These are phyloP conservation scores for Lithophane ornitopus DNA, from an alignment of 2,888 invertebrate species.

Conservation along the genomic window DNA sequence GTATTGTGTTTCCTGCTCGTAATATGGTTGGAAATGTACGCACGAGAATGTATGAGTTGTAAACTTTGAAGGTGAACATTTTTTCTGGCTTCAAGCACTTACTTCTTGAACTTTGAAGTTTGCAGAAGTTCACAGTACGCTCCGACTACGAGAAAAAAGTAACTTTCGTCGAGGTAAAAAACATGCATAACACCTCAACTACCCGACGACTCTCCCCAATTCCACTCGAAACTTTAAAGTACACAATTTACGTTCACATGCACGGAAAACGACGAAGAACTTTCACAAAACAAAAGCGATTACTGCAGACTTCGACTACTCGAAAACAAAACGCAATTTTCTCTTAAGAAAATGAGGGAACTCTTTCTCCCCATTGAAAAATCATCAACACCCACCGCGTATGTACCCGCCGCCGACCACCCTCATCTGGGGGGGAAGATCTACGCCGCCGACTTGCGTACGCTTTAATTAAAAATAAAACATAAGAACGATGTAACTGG, in stretches of 20 bases:
- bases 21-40: background rate
- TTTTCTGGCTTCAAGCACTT: constrained; percentile 2
- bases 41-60: background rate
- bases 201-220: constrained; percentile 81
- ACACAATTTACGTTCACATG: constrained; percentile 89
- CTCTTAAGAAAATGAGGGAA: constrained; percentile 91
- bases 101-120: constrained; percentile 43
- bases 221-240: constrained; percentile 86
- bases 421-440: constrained; percentile 82
- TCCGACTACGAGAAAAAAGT: constrained; percentile 53
- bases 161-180: constrained; percentile 69
- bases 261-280: constrained; percentile 81
- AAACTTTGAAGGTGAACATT: constrained; percentile 17
- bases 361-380: constrained; percentile 91
- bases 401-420: constrained; percentile 82
- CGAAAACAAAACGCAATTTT: constrained; percentile 91
- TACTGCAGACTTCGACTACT: constrained; percentile 90
- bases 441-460: constrained; percentile 91
- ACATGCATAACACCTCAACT: constrained; percentile 78
- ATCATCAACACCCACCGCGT: constrained; percentile 90
- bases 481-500: constrained; percentile 91
- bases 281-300: constrained; percentile 90
- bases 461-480: constrained; percentile 91
- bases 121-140: constrained; percentile 31
- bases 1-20: constrained; percentile 45